Base-by-base conservation (phyloP, 1,140 invertebrate species). In the Psilanteris sp. region DNA sequence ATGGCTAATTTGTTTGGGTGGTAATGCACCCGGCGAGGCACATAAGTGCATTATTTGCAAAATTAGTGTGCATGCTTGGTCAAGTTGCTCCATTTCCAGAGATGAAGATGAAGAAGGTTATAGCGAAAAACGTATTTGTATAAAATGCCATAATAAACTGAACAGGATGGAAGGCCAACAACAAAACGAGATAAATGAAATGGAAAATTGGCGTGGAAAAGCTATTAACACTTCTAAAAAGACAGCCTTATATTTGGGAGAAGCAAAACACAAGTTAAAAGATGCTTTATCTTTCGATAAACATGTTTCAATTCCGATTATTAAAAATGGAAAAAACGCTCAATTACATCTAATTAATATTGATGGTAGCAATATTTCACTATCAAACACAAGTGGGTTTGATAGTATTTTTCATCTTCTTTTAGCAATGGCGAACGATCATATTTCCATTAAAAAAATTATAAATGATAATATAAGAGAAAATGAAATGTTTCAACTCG, bases 191-290 rank as follows among this genome's bases (percentile, higher is more conserved):
- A 10, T 39, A 39, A 39, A 39, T 20, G n/a, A 9, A 7, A 13
- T 10, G 1, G 36, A 39, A 39, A 39, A 39, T 9, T 39, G 36
- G 36, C 7, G 36, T 3, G 16, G 16, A 0, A 18, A 20, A 13
- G 16, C 7, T 4, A 8, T 5, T 5, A 8, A 15, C 1, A 1
- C 3, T 2, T 5, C 11, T 4, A 39, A 39, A 10, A 39, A 39
- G 9, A 18, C n/a, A 39, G n/a, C 16, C 2, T 20, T 39, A 6
- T 39, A 39, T 39, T 39, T 39, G 0, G 36, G 36, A 9, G 36
- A 39, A 9, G 1, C 3, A 1, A 39, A 39, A 20, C 16, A 39
- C 10, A n/a, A 10, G 4, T 4, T 39, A 1, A 1, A 9, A 20
- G 36, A 39, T 20, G 36, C 36, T 4, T 9, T 39, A 0, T 1